phyloP scores from a whole-genome alignment of 1,140 invertebrate species.

The Orchesella cincta region DNA sequence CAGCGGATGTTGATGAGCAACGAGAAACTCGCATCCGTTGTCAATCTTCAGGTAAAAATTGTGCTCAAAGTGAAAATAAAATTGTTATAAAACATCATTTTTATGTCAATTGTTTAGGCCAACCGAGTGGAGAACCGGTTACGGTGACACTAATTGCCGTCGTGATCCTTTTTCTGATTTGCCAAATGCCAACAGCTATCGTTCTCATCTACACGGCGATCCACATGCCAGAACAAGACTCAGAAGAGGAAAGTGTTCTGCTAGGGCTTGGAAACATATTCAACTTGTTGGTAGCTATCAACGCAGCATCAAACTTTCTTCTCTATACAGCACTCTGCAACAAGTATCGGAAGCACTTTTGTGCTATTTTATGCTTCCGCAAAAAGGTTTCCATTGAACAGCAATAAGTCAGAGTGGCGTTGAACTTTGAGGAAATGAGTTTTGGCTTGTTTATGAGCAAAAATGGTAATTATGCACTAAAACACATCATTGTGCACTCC shows the following conservation, averaged over 20 bases:
- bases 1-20: conserved; percentile 47
- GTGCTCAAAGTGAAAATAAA: not conserved
- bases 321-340: conserved; percentile 63
- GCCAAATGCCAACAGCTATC: conserved; percentile 69
- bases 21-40: not conserved
- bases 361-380: conserved; percentile 65
- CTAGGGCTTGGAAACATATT: conserved; percentile 68
- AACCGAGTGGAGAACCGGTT: conserved; percentile 68
- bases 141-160: conserved; percentile 75
- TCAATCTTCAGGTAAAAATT: not conserved
- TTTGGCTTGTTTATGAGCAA: too few species aligned
- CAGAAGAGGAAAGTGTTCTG: conserved; percentile 57
- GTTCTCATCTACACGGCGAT: conserved; percentile 60
- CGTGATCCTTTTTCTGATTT: conserved; percentile 72
- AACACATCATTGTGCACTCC: too few species aligned
- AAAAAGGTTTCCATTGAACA: too few species aligned
- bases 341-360: conserved; percentile 72
- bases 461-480: too few species aligned
- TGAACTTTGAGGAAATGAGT: too few species aligned
- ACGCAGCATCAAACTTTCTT: conserved; percentile 68
- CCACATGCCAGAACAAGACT: conserved; percentile 49
- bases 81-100: not conserved
- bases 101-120: conserved; percentile 23
- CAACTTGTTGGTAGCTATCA: conserved; percentile 70
- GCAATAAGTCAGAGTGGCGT: too few species aligned